Conservation (phyloP, 2,113 vertebrate genomes). For the Brachyhypopomus occidentalis region DNA sequence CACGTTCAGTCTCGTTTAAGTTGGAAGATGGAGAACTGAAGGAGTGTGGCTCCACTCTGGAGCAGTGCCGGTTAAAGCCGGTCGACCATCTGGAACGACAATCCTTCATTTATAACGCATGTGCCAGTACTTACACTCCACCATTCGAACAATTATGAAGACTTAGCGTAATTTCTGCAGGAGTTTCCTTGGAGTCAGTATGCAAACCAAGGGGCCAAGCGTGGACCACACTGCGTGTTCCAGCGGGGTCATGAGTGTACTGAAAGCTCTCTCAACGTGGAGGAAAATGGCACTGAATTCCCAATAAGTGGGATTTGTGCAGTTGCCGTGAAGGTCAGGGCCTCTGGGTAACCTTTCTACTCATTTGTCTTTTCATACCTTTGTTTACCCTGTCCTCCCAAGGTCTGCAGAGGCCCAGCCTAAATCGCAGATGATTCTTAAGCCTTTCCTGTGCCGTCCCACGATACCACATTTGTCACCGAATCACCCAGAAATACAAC, state of each 20-base stretch:
- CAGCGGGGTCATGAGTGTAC: neutral
- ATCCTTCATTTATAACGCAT: slow-evolving; percentile 49
- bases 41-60: slow-evolving; percentile 20
- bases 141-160: slow-evolving; percentile 47
- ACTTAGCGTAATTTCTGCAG: slow-evolving; percentile 32
- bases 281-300: neutral
- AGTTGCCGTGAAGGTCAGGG: slow-evolving; percentile 15
- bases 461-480: slow-evolving; percentile 39
- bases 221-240: neutral
- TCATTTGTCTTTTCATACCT: slow-evolving; percentile 40
- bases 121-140: slow-evolving; percentile 12
- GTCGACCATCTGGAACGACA: slow-evolving; percentile 23
- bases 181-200: slow-evolving; percentile 46
- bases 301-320: neutral
- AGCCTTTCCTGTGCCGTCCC: slow-evolving; percentile 41
- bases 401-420: slow-evolving; percentile 18
- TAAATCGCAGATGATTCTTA: slow-evolving; percentile 44
- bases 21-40: slow-evolving; percentile 27
- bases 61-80: slow-evolving; percentile 32
- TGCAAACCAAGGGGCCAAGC: slow-evolving; percentile 25
- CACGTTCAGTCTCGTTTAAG: neutral
- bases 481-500: slow-evolving; percentile 44
- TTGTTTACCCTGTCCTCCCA: slow-evolving; percentile 48
- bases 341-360: slow-evolving; percentile 20
- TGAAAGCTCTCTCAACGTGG: neutral